These are phyloP conservation scores for Drosophila eugracilis DNA, from an alignment of 1,140 invertebrate species.

Conservation along the genomic window DNA sequence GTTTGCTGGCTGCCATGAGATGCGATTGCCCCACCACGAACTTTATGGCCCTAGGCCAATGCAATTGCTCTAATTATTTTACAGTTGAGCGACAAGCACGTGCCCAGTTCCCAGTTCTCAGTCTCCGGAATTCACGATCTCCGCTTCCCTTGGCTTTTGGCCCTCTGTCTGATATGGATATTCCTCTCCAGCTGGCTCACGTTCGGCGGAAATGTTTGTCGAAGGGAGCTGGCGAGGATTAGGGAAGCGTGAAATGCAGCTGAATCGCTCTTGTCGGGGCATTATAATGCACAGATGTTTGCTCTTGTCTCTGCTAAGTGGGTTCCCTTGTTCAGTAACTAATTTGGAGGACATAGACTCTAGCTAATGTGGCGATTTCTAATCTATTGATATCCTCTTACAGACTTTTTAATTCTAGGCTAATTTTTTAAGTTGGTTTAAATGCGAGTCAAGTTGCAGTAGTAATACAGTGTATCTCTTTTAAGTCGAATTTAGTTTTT, in stretches of 20 bases:
- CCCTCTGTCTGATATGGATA: background rate
- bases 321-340: conserved; percentile 39
- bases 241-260: conserved; percentile 55
- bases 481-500: no score
- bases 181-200: conserved; percentile 28
- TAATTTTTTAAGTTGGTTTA: no score
- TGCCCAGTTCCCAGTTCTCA: conserved; percentile 36
- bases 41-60: conserved; percentile 58
- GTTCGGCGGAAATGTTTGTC: conserved; percentile 53
- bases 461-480: no score
- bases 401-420: background rate
- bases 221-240: conserved; percentile 47
- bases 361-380: conserved; percentile 3
- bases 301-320: conserved; percentile 59
- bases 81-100: conserved; percentile 57
- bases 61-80: conserved; percentile 77
- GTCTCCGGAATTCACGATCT: conserved; percentile 23
- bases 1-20: background rate
- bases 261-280: conserved; percentile 24
- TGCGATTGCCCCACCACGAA: conserved; percentile 7
- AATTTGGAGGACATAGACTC: conserved; percentile 8
- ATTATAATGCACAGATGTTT: conserved; percentile 63
- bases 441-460: no score
- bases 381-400: conserved; percentile 7
- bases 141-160: conserved; percentile 9